Base-by-base conservation (phyloP, 2,113 vertebrate species). In the Pollachius pollachius region DNA sequence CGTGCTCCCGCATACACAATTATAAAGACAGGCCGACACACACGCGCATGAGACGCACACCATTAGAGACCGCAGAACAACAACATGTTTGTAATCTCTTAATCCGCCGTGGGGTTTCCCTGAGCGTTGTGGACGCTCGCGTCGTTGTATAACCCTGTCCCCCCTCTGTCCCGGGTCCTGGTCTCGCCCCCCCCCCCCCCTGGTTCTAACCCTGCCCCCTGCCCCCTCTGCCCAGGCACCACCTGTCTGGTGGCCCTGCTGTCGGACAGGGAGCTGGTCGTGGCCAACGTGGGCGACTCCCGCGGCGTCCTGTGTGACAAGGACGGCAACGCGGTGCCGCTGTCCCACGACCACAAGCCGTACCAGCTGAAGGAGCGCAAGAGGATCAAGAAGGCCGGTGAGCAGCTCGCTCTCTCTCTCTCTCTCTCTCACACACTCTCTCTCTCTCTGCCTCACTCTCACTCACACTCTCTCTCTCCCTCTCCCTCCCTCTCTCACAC, bases 331-430 rank as follows among this genome's bases (percentile, higher is more conserved):
- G 96, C 96, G 54, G 93, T 99, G 80, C 94, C 96, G 69, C 82
- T 99, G 78, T 99, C 97, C 15, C 97, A 99, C 18, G 97, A 99
- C 79, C 97, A 99, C 93, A 99, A 99, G 80, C 97, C 97, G 61
- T 99, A 99, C 89, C 96, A 98, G 73, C 92, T 99, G 64, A 99
- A 97, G 79, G 97, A 99, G 79, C 94, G 97, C 83, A 99, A 98
- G 90, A 93, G 97, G 85, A 99, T 99, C 85, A 99, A 99, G 83
- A 94, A 96, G 85, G 97, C 97, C 1, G 97, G 97, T 98, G 88
- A 89, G 91, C 52, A 54, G 54, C 60, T 5, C 6, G 12, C 15
- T 13, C 16, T 62, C 23, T 17, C n/a, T n/a, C n/a, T n/a, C n/a
- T n/a, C n/a, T n/a, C n/a, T n/a, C n/a, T n/a, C n/a, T n/a, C n/a